Conservation (phyloP, 1,140 invertebrate species). For the Macrosteles quadrilineatus region DNA sequence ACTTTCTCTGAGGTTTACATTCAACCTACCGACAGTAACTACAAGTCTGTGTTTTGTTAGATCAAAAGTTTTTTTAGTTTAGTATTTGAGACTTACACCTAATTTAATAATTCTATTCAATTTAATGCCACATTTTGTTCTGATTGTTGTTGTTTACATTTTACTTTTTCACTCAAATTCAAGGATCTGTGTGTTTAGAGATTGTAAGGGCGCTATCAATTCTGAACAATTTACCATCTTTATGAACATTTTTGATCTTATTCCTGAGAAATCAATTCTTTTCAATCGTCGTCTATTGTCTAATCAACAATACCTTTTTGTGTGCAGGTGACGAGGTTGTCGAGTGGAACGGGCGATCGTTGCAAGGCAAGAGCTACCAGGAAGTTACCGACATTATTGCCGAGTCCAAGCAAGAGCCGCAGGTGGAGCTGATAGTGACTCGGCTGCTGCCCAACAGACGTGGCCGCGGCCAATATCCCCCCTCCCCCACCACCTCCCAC, state of each 20-base stretch:
- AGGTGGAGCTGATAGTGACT: conserved; percentile 93
- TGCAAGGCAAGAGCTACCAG: conserved; percentile 87
- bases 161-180: no score
- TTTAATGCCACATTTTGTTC: no score
- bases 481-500: conserved; percentile 51
- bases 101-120: no score
- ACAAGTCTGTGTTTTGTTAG: no score
- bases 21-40: no score
- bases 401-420: conserved; percentile 89
- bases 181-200: no score
- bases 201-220: no score
- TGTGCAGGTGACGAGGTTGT: conserved; percentile 92
- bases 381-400: conserved; percentile 94
- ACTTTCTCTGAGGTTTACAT: no score
- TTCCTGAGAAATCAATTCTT: background rate
- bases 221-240: no score
- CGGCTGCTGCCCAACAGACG: conserved; percentile 25
- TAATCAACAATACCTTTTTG: background rate
- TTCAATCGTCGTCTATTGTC: background rate
- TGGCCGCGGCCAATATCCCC: conserved; percentile 53
- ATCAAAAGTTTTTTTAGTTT: no score
- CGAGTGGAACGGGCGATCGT: conserved; percentile 92
- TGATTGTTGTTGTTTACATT: no score
- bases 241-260: background rate
- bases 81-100: no score